Base-by-base conservation (phyloP, 2,797 vertebrate genomes). In the Picus viridis region DNA sequence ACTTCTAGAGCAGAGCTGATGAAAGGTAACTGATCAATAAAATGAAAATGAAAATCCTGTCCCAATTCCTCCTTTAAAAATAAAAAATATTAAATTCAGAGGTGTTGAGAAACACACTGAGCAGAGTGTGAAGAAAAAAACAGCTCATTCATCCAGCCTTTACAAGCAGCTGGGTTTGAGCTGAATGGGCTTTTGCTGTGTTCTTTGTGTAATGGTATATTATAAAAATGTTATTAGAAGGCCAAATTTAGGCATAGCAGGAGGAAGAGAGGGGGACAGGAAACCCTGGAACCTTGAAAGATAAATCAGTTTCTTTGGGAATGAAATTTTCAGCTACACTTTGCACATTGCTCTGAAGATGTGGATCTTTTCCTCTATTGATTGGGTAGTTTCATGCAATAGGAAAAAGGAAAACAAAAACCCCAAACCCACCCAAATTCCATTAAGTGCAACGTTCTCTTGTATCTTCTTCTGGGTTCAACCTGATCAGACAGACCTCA, bases 151-250 rank as follows among this genome's bases (percentile, higher is more conserved):
- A 97, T 97, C 92, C 96, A 96, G 53, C 61, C 92, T 96, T 97
- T 96, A 93, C 94, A 95, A 97, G 95, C 89, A 97, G 93, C 95
- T 95, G 84, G 65, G 84, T 77, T 96, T 94, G 87, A 96, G 85
- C 58, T 88, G 74, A 94, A 93, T 83, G 75, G 77, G 80, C 90
- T 96, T 97, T 94, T 96, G 86, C 94, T 92, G 82, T 93, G 86
- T 30, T 95, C 88, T 97, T 87, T 95, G 65, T 95, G 95, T 91
- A 97, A 97, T 75, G 80, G 43, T 85, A 84, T 94, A 96, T 94
- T 97, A 96, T 94, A 96, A 97, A 97, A 97, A 87, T 84, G 72
- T 96, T 96, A 96, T 96, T 96, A 95, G 85, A 94, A 96, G 90
- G 93, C 92, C 92, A 97, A 96, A 97, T 96, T 96, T 96, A 97